phyloP scores from a whole-genome alignment of 2,888 invertebrate genomes.

The Ennomos fuscantarius region DNA sequence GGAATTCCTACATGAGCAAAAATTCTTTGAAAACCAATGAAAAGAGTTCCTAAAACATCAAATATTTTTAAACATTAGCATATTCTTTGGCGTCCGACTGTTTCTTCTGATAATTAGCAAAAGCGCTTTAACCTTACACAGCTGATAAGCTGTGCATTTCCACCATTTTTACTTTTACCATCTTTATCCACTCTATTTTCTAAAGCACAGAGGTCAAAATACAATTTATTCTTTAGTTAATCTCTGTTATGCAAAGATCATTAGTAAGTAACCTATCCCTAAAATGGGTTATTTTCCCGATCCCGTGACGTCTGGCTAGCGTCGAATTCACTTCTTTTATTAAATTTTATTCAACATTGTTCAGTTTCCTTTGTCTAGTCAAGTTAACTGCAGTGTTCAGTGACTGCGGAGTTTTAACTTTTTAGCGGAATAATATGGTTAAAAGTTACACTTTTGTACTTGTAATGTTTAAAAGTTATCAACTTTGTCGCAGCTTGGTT shows the following conservation, averaged over 20 bases:
- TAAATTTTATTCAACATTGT: not conserved
- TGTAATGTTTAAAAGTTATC: not conserved
- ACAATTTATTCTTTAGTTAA: not conserved
- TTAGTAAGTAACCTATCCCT: conserved; percentile 49
- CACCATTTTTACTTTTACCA: conserved; percentile 33
- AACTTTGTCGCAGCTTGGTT: not conserved
- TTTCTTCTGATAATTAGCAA: conserved; percentile 66
- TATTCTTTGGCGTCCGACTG: conserved; percentile 39
- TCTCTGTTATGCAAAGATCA: conserved; percentile 36
- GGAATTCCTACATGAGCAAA: too few species aligned
- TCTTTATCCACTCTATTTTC: conserved; percentile 40
- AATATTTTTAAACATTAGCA: not conserved
- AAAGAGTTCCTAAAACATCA: too few species aligned
- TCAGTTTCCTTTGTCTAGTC: conserved; percentile 4
- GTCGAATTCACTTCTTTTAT: conserved; percentile 32
- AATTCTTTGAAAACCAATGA: too few species aligned
- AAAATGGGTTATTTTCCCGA: conserved; percentile 41
- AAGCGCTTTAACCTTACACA: conserved; percentile 58
- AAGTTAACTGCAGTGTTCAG: conserved; percentile 2
- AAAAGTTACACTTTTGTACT: not conserved
- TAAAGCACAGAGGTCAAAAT: conserved; percentile 37
- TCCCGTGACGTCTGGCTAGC: conserved; percentile 44
- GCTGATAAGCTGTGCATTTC: conserved; percentile 56
- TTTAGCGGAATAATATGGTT: not conserved
- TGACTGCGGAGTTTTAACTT: not conserved